A percentile compares a stretch with the other conserved stretches of the same genome.
Conservation (phyloP, 1,140 invertebrate species). For the Physella acuta region DNA sequence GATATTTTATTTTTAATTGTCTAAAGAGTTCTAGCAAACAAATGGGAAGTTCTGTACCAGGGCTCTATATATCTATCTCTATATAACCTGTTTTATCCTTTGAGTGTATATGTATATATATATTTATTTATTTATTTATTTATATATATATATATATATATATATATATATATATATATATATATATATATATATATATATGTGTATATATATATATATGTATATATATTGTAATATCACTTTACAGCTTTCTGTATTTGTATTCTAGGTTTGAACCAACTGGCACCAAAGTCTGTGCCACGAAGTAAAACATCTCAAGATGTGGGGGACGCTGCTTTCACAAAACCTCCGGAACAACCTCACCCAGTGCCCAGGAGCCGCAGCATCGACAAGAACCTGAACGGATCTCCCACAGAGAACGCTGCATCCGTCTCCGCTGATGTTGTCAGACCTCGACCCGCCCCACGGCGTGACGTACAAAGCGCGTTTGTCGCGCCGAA, state of each 20-base stretch:
- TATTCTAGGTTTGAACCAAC: background rate
- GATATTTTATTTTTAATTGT: too few species aligned
- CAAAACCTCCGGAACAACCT: background rate
- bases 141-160: too few species aligned
- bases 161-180: too few species aligned
- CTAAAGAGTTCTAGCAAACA: too few species aligned
- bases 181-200: too few species aligned
- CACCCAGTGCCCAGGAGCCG: constrained; percentile 22
- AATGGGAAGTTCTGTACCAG: too few species aligned
- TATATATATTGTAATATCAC: too few species aligned
- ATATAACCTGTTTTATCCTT: too few species aligned
- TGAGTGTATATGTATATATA: too few species aligned
- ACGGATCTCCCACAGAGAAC: constrained; percentile 22
- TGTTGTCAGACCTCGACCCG: constrained; percentile 34
- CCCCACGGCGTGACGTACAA: constrained; percentile 36
- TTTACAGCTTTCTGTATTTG: background rate
- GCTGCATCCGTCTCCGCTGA: constrained; percentile 25
- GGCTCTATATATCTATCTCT: too few species aligned
- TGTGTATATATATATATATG: too few species aligned
- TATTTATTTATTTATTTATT: too few species aligned
- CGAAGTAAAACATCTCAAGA: constrained; percentile 54
- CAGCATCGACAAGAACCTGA: constrained; percentile 36
- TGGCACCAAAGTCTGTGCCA: constrained; percentile 30
- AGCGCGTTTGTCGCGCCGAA: constrained; percentile 8
- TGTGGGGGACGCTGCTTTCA: constrained; percentile 10